Evolutionary conservation across 2,113 vertebrate species (phyloP), one percentile per base, ranked within the genome.

Genomic region (Phalacrocorax pelagicus): DNA sequence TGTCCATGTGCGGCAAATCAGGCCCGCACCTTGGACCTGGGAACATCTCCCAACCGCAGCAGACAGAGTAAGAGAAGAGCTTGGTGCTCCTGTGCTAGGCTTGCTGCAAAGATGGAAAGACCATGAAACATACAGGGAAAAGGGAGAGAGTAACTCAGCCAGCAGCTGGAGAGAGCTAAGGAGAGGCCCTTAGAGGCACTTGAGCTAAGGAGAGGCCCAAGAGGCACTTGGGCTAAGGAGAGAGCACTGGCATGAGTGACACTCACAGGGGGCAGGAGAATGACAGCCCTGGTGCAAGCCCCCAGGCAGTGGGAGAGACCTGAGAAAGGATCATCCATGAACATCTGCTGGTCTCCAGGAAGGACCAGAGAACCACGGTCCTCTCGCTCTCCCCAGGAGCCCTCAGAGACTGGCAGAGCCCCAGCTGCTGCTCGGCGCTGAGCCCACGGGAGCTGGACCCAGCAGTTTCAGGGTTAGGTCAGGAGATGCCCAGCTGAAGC

Each of bases 321-420:
- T 22, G 73, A 46, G 78, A 20, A 54, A 71, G 38, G 44, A 7
- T 38, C 49, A 52, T 32, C 66, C 63, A 16, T 15, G 40, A 36
- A 9, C 47, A 72, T 54, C 49, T 91, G 66, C 58, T 72, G 27
- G 32, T 40, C 36, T 61, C 61, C 61, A 79, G 24, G 20, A 63
- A 63, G 62, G 30, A 67, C 15, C 34, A 36, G 40, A 49, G 69
- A 49, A 32, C 38, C 24, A 16, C 0, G 0, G 12, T 72, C 19
- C 34, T 44, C 42, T 71, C 0, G 0, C 20, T 36, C 15, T 27
- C 24, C 4, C 0, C 4, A 2, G 72, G 16, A 94, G 40, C 34
- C 49, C n/a, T 34, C 34, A 11, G 51, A 26, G 29, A 3, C 36
- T 9, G 18, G 40, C 69, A 90, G 38, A 47, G 67, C 34, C 79